phyloP scores from a whole-genome alignment of 2,113 vertebrate genomes.

The Bubalus kerabau region DNA sequence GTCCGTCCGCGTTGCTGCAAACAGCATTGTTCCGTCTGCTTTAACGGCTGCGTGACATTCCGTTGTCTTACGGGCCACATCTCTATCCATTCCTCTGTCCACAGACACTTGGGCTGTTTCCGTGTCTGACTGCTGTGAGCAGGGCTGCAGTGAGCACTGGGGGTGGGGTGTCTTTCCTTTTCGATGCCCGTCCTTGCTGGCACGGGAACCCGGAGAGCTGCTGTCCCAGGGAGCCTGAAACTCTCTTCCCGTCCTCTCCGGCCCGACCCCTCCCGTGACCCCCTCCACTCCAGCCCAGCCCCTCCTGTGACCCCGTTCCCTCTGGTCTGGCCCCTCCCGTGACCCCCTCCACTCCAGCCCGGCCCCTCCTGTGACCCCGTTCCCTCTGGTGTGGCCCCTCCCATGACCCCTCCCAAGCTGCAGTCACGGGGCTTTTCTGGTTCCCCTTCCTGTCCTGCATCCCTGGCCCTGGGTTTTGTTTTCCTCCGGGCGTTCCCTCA shows the following conservation, averaged over 20 bases:
- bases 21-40: not conserved
- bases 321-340: not conserved
- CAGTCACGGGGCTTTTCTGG: not conserved
- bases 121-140: not conserved
- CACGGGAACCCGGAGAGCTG: rapidly evolving
- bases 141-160: not conserved
- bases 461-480: rapidly evolving
- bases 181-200: rapidly evolving
- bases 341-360: not conserved
- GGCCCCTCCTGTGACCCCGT: not conserved
- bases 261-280: not conserved
- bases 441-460: rapidly evolving
- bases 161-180: not conserved
- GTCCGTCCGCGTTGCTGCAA: not conserved
- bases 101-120: not conserved
- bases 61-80: not conserved
- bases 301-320: not conserved
- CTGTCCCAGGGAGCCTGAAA: not conserved
- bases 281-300: not conserved
- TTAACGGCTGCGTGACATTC: not conserved
- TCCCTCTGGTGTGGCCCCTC: not conserved
- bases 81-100: not conserved
- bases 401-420: not conserved
- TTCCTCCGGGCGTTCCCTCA: not conserved
- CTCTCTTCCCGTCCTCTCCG: not conserved